Conservation (phyloP, 2,888 invertebrate species). For the Heteromurus nitidus region DNA sequence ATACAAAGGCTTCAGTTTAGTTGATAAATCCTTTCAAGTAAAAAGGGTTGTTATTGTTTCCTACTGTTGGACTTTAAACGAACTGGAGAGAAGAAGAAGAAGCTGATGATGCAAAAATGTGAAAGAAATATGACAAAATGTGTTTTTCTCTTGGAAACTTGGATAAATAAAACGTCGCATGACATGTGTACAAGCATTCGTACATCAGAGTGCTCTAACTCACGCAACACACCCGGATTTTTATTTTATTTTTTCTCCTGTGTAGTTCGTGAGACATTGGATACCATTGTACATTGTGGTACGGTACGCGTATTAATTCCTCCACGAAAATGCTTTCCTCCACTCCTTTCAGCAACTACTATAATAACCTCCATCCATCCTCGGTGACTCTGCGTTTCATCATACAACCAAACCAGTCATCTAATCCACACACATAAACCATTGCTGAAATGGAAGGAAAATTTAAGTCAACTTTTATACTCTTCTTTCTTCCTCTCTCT, state of each 20-base stretch:
- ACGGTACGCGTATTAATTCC: background rate
- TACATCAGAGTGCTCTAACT: background rate
- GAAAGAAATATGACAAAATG: conserved; percentile 3
- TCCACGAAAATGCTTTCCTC: conserved; percentile 21
- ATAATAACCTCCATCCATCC: conserved; percentile 2
- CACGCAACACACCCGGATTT: background rate
- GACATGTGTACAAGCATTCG: background rate
- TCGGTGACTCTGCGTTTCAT: background rate
- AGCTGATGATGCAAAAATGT: background rate
- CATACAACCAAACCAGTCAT: conserved; percentile 2
- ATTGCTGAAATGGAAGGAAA: background rate
- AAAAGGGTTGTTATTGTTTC: background rate
- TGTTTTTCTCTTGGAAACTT: background rate
- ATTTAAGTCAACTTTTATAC: background rate
- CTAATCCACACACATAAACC: too few relatives aligned
- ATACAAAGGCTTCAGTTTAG: background rate
- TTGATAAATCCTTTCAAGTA: background rate
- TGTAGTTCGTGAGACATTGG: background rate
- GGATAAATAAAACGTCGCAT: background rate
- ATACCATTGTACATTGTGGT: background rate
- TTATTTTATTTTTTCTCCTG: background rate
- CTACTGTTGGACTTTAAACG: background rate
- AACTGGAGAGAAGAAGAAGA: background rate
- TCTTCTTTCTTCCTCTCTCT: background rate
- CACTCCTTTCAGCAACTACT: conserved; percentile 27